These are phyloP conservation scores for Nothocercus julius DNA, from an alignment of 2,113 vertebrate species.

Conservation along the genomic window DNA sequence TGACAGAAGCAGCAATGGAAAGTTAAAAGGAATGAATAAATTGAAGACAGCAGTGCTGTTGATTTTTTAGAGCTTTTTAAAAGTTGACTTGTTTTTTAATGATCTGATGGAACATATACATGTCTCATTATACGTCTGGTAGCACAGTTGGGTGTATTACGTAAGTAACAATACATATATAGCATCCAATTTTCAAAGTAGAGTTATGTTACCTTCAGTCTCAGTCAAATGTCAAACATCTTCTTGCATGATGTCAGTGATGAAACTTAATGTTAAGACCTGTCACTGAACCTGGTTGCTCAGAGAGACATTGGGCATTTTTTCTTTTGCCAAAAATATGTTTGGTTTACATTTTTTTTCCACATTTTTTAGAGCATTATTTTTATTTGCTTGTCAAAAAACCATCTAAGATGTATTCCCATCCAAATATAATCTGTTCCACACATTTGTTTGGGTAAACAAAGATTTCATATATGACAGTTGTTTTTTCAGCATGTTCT, in stretches of 20 bases:
- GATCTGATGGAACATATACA: background rate
- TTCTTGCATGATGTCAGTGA: background rate
- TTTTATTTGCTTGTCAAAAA: background rate
- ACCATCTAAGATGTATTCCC: background rate
- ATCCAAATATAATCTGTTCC: background rate
- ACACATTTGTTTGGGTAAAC: rapidly evolving
- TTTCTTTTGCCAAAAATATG: background rate
- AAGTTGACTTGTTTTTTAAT: background rate
- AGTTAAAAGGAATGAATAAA: background rate
- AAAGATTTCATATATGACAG: background rate
- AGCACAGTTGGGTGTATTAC: background rate
- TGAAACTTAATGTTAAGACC: background rate
- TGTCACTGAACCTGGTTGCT: background rate
- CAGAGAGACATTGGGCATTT: background rate
- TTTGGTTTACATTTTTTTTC: background rate
- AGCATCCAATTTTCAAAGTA: background rate
- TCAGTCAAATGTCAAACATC: background rate
- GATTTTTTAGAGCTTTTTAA: background rate
- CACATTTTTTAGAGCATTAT: background rate
- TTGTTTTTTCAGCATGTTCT: background rate
- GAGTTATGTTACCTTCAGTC: background rate
- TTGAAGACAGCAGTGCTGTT: background rate
- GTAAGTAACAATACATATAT: background rate
- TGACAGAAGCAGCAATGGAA: background rate
- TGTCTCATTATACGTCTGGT: rapidly evolving